phyloP scores from a whole-genome alignment of 2,888 invertebrate genomes.

The Sussaba pulchella region DNA sequence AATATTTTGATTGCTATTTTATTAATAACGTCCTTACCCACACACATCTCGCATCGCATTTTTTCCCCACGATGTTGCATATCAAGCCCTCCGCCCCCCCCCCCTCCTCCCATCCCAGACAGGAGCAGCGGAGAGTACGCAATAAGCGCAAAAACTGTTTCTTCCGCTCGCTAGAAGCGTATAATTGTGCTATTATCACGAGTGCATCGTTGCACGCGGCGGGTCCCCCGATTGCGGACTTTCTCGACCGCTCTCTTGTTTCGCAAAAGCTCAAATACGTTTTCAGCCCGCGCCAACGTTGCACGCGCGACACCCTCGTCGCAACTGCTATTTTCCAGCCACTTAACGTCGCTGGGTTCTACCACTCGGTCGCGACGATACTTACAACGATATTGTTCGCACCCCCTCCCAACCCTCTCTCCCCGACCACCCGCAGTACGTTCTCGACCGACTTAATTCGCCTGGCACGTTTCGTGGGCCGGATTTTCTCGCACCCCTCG shows the following conservation, averaged over 20 bases:
- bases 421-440: too few species aligned
- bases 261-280: slow-evolving; percentile 43
- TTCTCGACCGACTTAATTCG: too few species aligned
- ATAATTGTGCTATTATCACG: slow-evolving; percentile 74
- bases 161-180: slow-evolving; percentile 70
- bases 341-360: slow-evolving; percentile 61
- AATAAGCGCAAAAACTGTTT: slow-evolving; percentile 74
- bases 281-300: background rate
- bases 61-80: too few species aligned
- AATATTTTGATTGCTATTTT: too few species aligned
- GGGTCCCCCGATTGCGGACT: slow-evolving; percentile 23
- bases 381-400: slow-evolving; percentile 64
- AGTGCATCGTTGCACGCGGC: slow-evolving; percentile 43
- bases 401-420: background rate
- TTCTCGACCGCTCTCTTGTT: slow-evolving; percentile 38
- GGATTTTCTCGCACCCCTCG: too few species aligned
- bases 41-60: too few species aligned
- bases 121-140: too few species aligned
- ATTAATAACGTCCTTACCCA: too few species aligned
- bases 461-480: too few species aligned
- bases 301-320: slow-evolving; percentile 18
- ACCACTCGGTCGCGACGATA: slow-evolving; percentile 34
- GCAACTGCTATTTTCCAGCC: slow-evolving; percentile 61
- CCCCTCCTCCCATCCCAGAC: too few species aligned
- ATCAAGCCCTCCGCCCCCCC: too few species aligned